A percentile compares a stretch with the other conserved stretches of the same genome.
These are phyloP conservation scores for Stegastes partitus DNA, from an alignment of 2,113 vertebrate species.

Conservation along the genomic window DNA sequence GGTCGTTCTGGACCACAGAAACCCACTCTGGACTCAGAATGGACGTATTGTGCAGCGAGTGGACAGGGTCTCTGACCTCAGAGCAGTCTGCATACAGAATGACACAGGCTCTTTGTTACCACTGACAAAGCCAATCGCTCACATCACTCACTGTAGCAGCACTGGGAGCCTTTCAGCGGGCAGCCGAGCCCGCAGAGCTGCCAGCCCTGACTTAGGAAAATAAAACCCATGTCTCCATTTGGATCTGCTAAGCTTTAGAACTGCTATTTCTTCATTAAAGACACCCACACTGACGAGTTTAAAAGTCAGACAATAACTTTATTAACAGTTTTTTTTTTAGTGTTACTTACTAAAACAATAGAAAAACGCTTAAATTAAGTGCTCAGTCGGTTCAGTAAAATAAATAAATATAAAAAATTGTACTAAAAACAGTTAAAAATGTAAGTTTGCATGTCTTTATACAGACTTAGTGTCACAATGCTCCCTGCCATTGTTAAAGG, in stretches of 20 bases:
- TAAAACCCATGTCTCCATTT: background rate
- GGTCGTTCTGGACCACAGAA: slow-evolving; percentile 41
- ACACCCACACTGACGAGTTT: background rate
- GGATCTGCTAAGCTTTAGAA: background rate
- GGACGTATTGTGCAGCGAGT: slow-evolving; percentile 47
- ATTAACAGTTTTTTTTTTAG: slow-evolving; percentile 73
- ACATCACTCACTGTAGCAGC: slow-evolving; percentile 77
- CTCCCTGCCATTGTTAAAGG: slow-evolving; percentile 50
- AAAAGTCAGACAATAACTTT: slow-evolving; percentile 56
- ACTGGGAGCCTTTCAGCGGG: background rate
- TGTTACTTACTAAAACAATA: slow-evolving; percentile 68
- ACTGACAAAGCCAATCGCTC: slow-evolving; percentile 83
- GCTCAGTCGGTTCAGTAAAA: slow-evolving; percentile 62
- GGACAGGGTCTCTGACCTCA: slow-evolving; percentile 82
- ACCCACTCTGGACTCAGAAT: slow-evolving; percentile 58
- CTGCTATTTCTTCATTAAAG: background rate
- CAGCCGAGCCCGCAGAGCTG: background rate
- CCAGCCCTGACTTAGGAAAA: slow-evolving; percentile 1
- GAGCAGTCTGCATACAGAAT: slow-evolving; percentile 87
- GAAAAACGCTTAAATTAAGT: slow-evolving; percentile 68
- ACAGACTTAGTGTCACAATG: slow-evolving; percentile 49
- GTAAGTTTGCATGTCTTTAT: slow-evolving; percentile 45
- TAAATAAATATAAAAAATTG: slow-evolving; percentile 71
- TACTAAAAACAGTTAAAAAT: slow-evolving; percentile 61
- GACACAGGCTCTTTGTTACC: slow-evolving; percentile 91